Percentiles rank a stretch among this genome's conserved stretches.
These are phyloP conservation scores for Bombus difficillimus DNA, from an alignment of 1,140 invertebrate genomes.

Conservation along the genomic window DNA sequence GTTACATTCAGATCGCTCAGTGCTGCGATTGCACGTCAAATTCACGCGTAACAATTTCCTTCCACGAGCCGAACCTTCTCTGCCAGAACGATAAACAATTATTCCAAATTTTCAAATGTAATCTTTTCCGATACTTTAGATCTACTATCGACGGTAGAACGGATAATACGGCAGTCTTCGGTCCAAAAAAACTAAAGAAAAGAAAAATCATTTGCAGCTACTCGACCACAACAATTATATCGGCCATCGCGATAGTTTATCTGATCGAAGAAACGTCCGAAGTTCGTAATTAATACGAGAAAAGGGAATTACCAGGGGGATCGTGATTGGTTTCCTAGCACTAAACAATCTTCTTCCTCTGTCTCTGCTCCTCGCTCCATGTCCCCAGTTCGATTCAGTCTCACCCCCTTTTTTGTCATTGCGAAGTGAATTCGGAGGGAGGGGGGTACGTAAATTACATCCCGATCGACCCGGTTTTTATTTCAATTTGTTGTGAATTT, in stretches of 20 bases:
- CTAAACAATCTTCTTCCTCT: slow-evolving; percentile 45
- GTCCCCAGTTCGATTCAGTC: background rate
- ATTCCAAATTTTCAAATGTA: background rate
- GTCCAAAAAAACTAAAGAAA: background rate
- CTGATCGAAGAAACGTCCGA: slow-evolving; percentile 20
- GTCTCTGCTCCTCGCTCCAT: background rate
- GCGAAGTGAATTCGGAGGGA: slow-evolving; percentile 14
- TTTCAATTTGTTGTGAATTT: slow-evolving; percentile 72
- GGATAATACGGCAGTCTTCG: background rate
- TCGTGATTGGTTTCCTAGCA: slow-evolving; percentile 47
- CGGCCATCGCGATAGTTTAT: slow-evolving; percentile 15
- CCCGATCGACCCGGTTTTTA: slow-evolving; percentile 69
- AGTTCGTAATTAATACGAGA: slow-evolving; percentile 39
- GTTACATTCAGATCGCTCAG: background rate
- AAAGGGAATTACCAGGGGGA: slow-evolving; percentile 17
- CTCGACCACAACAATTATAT: slow-evolving; percentile 29
- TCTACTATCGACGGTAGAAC: background rate
- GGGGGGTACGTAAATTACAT: slow-evolving; percentile 42
- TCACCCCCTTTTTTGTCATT: background rate
- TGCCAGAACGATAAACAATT: too few species aligned
- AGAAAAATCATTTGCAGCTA: slow-evolving; percentile 14
- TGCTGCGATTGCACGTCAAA: background rate
- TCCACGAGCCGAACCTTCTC: too few species aligned
- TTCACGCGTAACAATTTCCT: background rate
- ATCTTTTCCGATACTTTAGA: background rate